Base-by-base conservation (phyloP, 1,140 invertebrate species). In the Cydia pomonella region DNA sequence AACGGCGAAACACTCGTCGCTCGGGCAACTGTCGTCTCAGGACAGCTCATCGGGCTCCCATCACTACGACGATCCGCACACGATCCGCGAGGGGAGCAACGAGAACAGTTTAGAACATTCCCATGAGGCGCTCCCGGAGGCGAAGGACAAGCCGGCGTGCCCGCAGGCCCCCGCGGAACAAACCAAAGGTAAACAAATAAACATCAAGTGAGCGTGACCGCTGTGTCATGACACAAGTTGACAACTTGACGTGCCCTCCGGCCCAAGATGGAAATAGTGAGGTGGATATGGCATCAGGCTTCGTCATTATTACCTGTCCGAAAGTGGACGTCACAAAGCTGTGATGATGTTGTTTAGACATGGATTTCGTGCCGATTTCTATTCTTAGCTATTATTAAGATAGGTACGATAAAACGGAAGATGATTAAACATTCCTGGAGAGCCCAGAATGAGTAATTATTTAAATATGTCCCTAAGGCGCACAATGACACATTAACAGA, bases 1-100 rank as follows among this genome's bases (percentile, higher is more conserved):
- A 92, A 94, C 95, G 78, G 94, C 94, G 76, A 94, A 94, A 73
- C 94, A 95, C 82, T 88, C 92, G 9, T 93, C 92, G 81, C 88
- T 94, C 84, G 91, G 93, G 81, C 89, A 93, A 71, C 81, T 93
- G 80, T 93, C 92, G 41, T 92, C 92, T 9, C 91, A 92, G 76
- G 90, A 92, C 84, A 92, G 89, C 73, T 93, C 92, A 25, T 91
- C 90, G n/a, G 87, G 87, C 25, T 89, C 90, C 13, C 88, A 92
- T 75, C 90, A 92, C 83, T 92, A 91, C 76, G 90, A 92, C 80
- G 92, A 93, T 78, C 92, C 92, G 77, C 88, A 91, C 80, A 93
- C 92, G 29, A 93, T 93, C 73, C 81, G 92, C 13, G 93, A 93
- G 77, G 93, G 93, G 41, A 93, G 92, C 85, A 93, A 93, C 78